Evolutionary conservation across 2,113 vertebrate genomes (phyloP), one percentile per base, ranked within the genome.

Genomic region (Rhinoptilus africanus): DNA sequence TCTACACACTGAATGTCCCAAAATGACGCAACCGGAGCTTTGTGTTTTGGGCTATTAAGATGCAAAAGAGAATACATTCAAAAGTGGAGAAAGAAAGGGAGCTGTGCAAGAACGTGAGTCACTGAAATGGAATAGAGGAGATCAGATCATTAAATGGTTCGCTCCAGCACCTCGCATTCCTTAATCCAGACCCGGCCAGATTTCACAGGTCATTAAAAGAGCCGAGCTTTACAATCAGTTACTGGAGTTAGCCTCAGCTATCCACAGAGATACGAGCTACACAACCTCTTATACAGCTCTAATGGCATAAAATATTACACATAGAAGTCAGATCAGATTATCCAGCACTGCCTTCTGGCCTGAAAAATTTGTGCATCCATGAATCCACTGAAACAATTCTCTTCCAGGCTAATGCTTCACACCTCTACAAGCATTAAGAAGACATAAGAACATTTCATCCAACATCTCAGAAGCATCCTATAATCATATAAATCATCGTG

Each of bases 101-200:
- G 64, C 85, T 71, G 73, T 43, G 47, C 51, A 64, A 47, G 92
- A 92, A 93, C 86, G 79, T 26, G 90, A 89, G 60, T 34, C 91
- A 74, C 83, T 43, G 64, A 50, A 35, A 89, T 4, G 63, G 66
- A 92, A 95, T 68, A 92, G 32, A 92, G 83, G 34, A 89, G 87
- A 92, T 78, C 87, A 89, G 87, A 92, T 78, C 87, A 78, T 93
- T 96, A 95, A 96, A 82, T 6, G 43, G 87, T 64, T 92, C 59
- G 28, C 80, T 84, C 67, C 74, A 84, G 71, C 85, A 71, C 69
- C 91, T 87, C 72, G 4, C 66, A 60, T 87, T 84, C 91, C 93
- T 89, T 67, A 95, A 92, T 69, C 85, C 72, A 35, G 75, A 43
- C 89, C 54, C 7, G 67, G 92, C 75, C 64, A 81, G 84, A 75